Percentiles rank a stretch among this genome's conserved stretches.
Evolutionary conservation across 2,113 vertebrate genomes (phyloP).

Genomic region (Callithrix jacchus): DNA sequence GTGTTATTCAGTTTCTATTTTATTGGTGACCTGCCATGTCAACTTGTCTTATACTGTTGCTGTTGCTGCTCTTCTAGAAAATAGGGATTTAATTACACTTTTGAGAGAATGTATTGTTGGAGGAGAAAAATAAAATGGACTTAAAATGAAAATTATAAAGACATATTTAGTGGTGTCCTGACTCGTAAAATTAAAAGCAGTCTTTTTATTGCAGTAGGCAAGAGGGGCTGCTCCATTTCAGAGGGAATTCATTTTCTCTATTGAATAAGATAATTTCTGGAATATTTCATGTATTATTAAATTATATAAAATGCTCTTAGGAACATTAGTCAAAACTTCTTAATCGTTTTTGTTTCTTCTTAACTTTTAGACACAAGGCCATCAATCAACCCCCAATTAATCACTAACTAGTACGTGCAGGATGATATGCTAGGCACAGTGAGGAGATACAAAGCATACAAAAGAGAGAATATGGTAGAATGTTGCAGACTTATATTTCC

Average conservation of each 20-base stretch:
- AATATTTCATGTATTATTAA: neutral
- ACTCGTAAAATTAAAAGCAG: neutral
- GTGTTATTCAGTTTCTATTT: constrained; percentile 15
- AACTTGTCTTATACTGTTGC: neutral
- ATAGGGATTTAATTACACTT: neutral
- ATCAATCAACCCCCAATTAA: rapidly evolving
- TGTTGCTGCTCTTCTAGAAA: neutral
- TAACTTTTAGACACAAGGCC: neutral
- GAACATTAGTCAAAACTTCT: neutral
- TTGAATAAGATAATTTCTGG: neutral
- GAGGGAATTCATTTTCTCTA: neutral
- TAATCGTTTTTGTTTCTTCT: neutral
- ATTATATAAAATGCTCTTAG: neutral
- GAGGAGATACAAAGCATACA: neutral
- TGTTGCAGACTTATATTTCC: neutral
- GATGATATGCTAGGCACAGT: too few species aligned
- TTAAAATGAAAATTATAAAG: neutral
- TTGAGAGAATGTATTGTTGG: neutral
- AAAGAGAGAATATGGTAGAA: rapidly evolving
- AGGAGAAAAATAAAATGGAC: neutral
- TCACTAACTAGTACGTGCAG: neutral
- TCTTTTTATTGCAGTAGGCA: neutral
- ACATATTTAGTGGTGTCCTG: neutral
- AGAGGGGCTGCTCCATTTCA: rapidly evolving
- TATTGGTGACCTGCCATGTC: neutral